phyloP scores from a whole-genome alignment of 2,888 invertebrate species.

The Adela reaumurella region DNA sequence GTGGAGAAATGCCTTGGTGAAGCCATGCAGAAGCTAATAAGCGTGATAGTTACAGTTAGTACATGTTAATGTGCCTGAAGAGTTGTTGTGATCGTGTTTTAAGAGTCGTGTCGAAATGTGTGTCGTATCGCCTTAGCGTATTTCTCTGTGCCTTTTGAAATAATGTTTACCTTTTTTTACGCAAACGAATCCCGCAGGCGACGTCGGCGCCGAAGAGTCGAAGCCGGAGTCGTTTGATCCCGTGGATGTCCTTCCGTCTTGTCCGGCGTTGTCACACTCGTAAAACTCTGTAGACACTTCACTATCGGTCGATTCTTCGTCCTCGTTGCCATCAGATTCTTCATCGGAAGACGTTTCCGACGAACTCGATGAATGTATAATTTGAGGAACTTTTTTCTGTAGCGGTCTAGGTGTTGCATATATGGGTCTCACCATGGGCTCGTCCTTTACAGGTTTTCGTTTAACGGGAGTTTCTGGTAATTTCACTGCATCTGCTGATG shows the following conservation, averaged over 20 bases:
- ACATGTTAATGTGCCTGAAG: conserved; percentile 12
- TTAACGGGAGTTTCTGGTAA: conserved; percentile 12
- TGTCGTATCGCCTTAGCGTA: conserved; percentile 1
- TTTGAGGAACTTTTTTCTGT: conserved; percentile 47
- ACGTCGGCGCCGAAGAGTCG: conserved; percentile 66
- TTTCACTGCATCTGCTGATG: too few species aligned
- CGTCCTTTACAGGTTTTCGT: conserved; percentile 43
- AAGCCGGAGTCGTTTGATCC: conserved; percentile 84
- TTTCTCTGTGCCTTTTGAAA: conserved; percentile 6
- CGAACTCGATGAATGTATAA: conserved; percentile 37
- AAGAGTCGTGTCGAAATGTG: conserved; percentile 8
- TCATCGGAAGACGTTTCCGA: conserved; percentile 44
- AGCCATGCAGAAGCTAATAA: conserved; percentile 41
- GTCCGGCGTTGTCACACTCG: conserved; percentile 44
- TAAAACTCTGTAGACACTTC: conserved; percentile 40
- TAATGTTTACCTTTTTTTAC: conserved; percentile 58
- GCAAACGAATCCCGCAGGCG: conserved; percentile 59
- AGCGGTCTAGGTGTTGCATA: conserved; percentile 62
- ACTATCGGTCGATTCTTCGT: conserved; percentile 39
- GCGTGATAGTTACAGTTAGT: conserved; percentile 21
- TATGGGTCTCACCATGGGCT: conserved; percentile 51
- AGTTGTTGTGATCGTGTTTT: conserved; percentile 8
- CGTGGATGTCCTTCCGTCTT: conserved; percentile 63
- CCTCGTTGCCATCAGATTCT: conserved; percentile 27
- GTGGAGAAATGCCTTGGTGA: conserved; percentile 7